Conservation (phyloP, 2,797 vertebrate genomes). For the Hypotaenidia philippensis region DNA sequence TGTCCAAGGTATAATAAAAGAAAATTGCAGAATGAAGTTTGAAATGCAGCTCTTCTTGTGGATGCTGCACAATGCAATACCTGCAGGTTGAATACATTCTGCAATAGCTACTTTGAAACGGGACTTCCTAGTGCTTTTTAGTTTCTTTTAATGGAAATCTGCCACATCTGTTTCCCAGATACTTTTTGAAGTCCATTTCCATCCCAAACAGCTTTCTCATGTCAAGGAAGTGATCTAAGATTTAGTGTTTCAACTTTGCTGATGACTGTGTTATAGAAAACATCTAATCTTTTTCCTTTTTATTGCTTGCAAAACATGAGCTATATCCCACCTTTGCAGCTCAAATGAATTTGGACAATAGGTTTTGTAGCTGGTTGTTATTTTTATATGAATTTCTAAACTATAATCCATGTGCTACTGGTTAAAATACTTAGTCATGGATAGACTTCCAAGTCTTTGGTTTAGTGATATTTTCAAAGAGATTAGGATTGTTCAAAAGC, state of each 20-base stretch:
- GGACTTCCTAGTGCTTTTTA: neutral
- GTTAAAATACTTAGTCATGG: conserved; percentile 41
- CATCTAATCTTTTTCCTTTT: neutral
- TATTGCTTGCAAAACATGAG: neutral
- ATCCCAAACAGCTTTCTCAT: neutral
- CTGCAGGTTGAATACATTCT: neutral
- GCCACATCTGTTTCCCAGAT: neutral
- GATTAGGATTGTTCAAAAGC: conserved; percentile 42
- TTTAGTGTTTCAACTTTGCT: neutral
- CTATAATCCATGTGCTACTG: neutral
- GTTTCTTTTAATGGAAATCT: neutral
- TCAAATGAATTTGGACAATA: neutral
- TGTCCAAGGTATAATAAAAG: neutral
- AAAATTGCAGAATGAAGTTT: neutral
- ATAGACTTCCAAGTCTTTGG: neutral
- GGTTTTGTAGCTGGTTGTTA: conserved; percentile 10
- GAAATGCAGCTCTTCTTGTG: neutral
- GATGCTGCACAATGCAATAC: neutral
- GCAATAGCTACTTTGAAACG: neutral
- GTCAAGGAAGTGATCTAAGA: neutral
- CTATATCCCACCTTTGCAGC: neutral
- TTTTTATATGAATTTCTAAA: conserved; percentile 2
- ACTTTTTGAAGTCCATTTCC: neutral
- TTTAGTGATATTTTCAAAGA: conserved; percentile 35
- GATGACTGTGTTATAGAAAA: neutral